phyloP scores from a whole-genome alignment of 2,888 invertebrate genomes.

The Brachyptera risi region DNA sequence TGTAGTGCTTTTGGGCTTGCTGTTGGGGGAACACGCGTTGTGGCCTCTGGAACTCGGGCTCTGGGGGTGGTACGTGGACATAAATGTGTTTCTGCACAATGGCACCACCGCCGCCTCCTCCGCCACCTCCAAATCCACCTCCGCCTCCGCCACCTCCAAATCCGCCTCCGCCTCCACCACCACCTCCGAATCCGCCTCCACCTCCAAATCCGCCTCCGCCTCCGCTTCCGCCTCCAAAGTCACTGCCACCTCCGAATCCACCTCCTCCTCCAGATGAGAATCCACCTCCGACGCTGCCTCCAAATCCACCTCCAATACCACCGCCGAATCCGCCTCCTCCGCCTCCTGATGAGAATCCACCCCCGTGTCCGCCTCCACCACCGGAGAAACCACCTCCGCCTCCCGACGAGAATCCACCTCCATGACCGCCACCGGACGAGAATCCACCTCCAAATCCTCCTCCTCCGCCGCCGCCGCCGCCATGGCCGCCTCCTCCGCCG shows the following conservation, averaged over 20 bases:
- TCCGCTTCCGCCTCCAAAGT: constrained; percentile 33
- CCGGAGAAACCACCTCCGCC: constrained; percentile 35
- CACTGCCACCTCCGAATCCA: constrained; percentile 42
- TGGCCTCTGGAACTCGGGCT: constrained; percentile 64
- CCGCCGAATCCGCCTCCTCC: constrained; percentile 33
- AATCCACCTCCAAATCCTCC: constrained; percentile 26
- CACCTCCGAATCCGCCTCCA: constrained; percentile 41
- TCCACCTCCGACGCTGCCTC: constrained; percentile 38
- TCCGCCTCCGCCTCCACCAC: constrained; percentile 40
- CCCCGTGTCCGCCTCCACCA: constrained; percentile 9
- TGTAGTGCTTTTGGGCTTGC: constrained; percentile 83
- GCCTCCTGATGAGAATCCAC: constrained; percentile 20
- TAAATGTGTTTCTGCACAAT: constrained; percentile 83
- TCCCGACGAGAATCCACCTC: constrained; percentile 39
- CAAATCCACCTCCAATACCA: constrained; percentile 37
- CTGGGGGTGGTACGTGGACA: constrained; percentile 86
- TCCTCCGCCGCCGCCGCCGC: constrained; percentile 17
- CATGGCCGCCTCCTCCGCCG: constrained; percentile 8
- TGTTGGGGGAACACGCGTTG: constrained; percentile 61
- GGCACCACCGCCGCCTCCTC: constrained; percentile 40
- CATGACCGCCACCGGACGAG: constrained; percentile 35
- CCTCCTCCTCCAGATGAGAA: constrained; percentile 31
- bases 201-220: constrained; percentile 36
- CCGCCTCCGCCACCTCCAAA: constrained; percentile 37
- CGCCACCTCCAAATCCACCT: constrained; percentile 37